Percentiles rank a stretch among this genome's conserved stretches.
These are phyloP conservation scores for Distichodus sexfasciatus DNA, from an alignment of 2,797 vertebrate species.

Conservation along the genomic window DNA sequence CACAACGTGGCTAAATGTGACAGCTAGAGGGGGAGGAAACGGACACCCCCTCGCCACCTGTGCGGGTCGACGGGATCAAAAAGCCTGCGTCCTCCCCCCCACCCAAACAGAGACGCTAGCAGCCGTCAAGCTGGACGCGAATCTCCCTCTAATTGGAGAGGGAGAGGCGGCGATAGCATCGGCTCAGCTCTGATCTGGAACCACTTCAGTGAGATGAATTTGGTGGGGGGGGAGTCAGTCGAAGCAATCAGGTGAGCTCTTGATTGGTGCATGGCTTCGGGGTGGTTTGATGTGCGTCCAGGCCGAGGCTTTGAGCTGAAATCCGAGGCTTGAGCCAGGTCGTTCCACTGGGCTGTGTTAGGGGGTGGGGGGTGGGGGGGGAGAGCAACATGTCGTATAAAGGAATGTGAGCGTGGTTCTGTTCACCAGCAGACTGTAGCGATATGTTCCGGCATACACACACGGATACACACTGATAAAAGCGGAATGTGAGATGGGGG, in stretches of 20 bases:
- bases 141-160: conserved; percentile 57
- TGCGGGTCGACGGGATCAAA: too few relatives aligned
- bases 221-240: conserved; percentile 27
- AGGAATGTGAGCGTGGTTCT: conserved; percentile 66
- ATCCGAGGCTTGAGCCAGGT: conserved; percentile 58
- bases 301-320: conserved; percentile 58
- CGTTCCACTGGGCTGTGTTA: conserved; percentile 38
- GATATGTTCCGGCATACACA: conserved; percentile 56
- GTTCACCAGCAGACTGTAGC: conserved; percentile 60
- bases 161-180: conserved; percentile 44
- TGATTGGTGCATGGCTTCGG: conserved; percentile 10
- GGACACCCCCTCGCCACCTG: conserved; percentile 49
- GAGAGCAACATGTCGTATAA: conserved; percentile 54
- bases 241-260: conserved; percentile 49
- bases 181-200: conserved; percentile 49
- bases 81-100: conserved; percentile 14
- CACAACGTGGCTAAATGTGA: conserved; percentile 57
- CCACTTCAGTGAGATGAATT: conserved; percentile 51
- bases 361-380: conserved; percentile 55
- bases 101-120: conserved; percentile 25
- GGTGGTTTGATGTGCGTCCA: conserved; percentile 49
- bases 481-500: too few relatives aligned
- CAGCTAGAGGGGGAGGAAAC: conserved; percentile 33
- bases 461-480: conserved; percentile 14
- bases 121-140: conserved; percentile 47